Conservation (phyloP, 1,140 invertebrate genomes). For the Kradibia gibbosae region DNA sequence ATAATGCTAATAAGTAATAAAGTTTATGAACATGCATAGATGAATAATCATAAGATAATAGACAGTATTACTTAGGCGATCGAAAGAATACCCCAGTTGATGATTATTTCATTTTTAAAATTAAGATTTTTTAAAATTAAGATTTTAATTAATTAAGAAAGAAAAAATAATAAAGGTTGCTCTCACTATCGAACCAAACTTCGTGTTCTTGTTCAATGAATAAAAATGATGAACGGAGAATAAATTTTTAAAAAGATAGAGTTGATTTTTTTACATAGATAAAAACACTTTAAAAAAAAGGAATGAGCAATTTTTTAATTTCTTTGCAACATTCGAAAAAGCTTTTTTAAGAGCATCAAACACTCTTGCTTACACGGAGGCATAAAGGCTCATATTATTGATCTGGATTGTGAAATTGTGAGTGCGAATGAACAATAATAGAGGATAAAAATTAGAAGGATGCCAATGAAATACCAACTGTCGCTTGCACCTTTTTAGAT, state of each 20-base stretch:
- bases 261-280: not conserved
- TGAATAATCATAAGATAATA: not conserved
- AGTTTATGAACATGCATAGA: not conserved
- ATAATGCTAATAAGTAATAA: too few species aligned
- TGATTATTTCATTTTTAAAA: not conserved
- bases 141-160: too few species aligned
- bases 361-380: not conserved
- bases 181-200: not conserved
- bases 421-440: not conserved
- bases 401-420: slow-evolving; percentile 6
- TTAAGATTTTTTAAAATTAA: too few species aligned
- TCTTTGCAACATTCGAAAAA: not conserved
- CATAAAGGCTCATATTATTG: not conserved
- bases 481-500: not conserved
- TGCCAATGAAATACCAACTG: not conserved
- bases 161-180: not conserved
- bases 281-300: not conserved
- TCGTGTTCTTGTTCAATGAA: not conserved
- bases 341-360: not conserved
- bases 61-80: not conserved
- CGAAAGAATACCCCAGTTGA: not conserved
- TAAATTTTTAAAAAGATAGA: not conserved
- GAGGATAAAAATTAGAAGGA: not conserved
- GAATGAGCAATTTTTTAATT: not conserved
- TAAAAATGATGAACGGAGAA: not conserved